A percentile compares a stretch with the other conserved stretches of the same genome.
phyloP scores from a whole-genome alignment of 2,888 invertebrate species.

The Beris morrisii region DNA sequence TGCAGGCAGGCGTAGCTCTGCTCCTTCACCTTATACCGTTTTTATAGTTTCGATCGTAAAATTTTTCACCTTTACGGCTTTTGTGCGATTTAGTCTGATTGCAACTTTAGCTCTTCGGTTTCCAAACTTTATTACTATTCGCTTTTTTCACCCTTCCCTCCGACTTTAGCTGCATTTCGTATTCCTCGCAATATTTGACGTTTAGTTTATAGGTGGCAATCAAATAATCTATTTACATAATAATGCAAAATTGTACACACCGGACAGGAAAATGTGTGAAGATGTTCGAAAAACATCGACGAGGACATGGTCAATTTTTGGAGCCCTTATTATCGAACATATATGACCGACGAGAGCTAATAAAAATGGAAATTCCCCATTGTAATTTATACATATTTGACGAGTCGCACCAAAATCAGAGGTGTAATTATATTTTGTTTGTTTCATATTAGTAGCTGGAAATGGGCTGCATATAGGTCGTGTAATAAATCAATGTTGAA shows the following conservation, averaged over 20 bases:
- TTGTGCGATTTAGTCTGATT: constrained; percentile 34
- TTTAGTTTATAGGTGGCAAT: constrained; percentile 34
- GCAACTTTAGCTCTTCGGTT: constrained; percentile 24
- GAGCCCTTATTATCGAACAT: not conserved
- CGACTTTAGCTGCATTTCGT: constrained; percentile 1
- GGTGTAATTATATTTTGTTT: constrained; percentile 16
- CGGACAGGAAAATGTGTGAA: not conserved
- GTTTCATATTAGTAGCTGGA: constrained; percentile 2
- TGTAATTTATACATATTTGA: constrained; percentile 13
- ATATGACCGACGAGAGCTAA: constrained; percentile 9
- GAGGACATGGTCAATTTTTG: constrained; percentile 1
- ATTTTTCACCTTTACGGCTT: constrained; percentile 36
- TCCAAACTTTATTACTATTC: constrained; percentile 25
- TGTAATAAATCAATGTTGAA: constrained; percentile 18
- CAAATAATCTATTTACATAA: constrained; percentile 34
- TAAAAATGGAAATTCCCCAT: constrained; percentile 23
- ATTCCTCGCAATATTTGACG: constrained; percentile 4
- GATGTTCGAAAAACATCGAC: not conserved
- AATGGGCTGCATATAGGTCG: constrained; percentile 12
- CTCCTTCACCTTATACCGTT: constrained; percentile 20
- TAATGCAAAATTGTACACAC: constrained; percentile 13
- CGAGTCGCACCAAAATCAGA: not conserved
- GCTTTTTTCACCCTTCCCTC: not conserved
- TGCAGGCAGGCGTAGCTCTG: not conserved
- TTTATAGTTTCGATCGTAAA: constrained; percentile 32